Base-by-base conservation (phyloP, 2,888 invertebrate species). In the Stenodema calcarata region DNA sequence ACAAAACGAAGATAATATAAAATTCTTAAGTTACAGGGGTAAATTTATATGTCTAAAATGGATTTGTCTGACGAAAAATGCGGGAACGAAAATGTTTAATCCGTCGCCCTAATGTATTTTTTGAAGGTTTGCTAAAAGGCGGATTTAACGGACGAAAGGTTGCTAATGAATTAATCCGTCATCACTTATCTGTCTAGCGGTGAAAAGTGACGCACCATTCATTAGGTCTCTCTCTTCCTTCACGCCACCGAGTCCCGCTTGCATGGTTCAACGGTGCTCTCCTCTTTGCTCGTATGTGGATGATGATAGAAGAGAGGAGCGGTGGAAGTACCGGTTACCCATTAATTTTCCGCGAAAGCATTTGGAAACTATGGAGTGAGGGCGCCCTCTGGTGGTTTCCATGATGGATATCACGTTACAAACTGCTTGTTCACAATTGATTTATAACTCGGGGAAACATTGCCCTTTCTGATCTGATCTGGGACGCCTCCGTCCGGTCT, bases 381-480 rank as follows among this genome's bases (percentile, higher is more conserved):
- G 79, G 79, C 50, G 16, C 54, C 54, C 54, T 44, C 23, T 23
- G 73, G 83, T 23, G 83, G 83, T 83, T 83, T 69, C 73, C 83
- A 83, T 85, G 85, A 85, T 85, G 78, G 85, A 85, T 85, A 85
- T 85, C 85, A 50, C 85, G 47, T 75, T 76, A 85, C 85, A 78
- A 85, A 85, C 85, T 78, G 85, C 85, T 78, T 85, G 85, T 85
- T 85, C 85, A 41, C 85, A 85, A 76, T 85, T 85, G 85, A 85
- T 85, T 85, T 85, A 85, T 78, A 85, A 78, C 85, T 47, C 85
- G 62, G 54, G 54, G 62, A 73, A 82, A 82, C 81, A 69, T 69
- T 69, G 70, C 23, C 83, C 83, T 83, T 73, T 83, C 83, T 83
- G 83, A 83, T 83, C 73, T 70, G 83, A 83, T 83, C 83, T 83